These are phyloP conservation scores for Pelosia muscerda DNA, from an alignment of 2,888 invertebrate genomes.

Conservation along the genomic window DNA sequence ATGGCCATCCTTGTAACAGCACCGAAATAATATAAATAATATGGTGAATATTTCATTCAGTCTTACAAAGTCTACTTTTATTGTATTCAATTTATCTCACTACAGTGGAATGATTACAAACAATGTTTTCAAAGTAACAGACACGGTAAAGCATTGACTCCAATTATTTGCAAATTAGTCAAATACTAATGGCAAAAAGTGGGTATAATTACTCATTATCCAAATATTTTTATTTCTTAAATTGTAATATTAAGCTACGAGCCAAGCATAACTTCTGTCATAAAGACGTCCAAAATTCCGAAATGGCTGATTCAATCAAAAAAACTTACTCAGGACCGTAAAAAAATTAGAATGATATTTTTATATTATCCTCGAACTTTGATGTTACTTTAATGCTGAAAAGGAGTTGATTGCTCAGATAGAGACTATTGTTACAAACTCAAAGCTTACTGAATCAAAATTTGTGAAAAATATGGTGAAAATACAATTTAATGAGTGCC, in stretches of 20 bases:
- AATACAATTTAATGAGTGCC: neutral
- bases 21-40: no score
- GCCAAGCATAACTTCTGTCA: constrained; percentile 43
- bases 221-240: constrained; percentile 43
- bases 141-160: no score
- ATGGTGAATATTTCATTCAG: no score
- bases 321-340: constrained; percentile 43
- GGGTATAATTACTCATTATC: constrained; percentile 35
- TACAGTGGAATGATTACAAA: no score
- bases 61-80: no score
- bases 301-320: constrained; percentile 49
- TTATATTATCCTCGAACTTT: constrained; percentile 20
- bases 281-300: constrained; percentile 47
- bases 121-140: no score
- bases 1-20: no score
- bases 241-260: constrained; percentile 45
- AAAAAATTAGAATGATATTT: constrained; percentile 39
- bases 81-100: no score
- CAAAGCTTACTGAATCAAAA: constrained; percentile 6
- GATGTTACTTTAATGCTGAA: constrained; percentile 36
- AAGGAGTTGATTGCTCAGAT: constrained; percentile 31
- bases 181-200: no score
- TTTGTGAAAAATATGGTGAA: neutral
- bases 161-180: no score
- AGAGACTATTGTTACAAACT: constrained; percentile 23